phyloP scores from a whole-genome alignment of 2,888 invertebrate genomes.

The Aromia moschata region DNA sequence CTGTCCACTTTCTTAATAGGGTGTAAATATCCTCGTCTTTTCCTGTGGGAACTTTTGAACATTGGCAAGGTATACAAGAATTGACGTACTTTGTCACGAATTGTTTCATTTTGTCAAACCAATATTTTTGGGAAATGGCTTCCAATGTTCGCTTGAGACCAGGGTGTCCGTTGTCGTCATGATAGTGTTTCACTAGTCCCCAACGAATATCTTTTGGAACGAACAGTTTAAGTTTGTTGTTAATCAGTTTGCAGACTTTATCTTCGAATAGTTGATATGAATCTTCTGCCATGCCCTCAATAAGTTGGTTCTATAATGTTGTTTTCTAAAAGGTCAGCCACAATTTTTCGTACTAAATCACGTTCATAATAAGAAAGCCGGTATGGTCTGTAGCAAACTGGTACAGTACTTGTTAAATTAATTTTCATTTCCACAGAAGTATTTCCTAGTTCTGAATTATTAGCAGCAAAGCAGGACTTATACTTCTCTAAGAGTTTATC shows the following conservation, averaged over 20 bases:
- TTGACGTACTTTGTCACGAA: slow-evolving; percentile 45
- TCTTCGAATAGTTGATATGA: slow-evolving; percentile 5
- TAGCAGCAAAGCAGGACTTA: slow-evolving; percentile 5
- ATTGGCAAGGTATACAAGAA: slow-evolving; percentile 47
- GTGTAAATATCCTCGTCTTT: slow-evolving; percentile 39
- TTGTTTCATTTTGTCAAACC: slow-evolving; percentile 37
- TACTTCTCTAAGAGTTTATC: slow-evolving; percentile 6
- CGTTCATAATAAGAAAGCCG: slow-evolving; percentile 14
- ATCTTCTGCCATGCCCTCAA: not conserved
- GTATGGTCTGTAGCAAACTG: slow-evolving; percentile 19
- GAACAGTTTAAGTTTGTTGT: not conserved
- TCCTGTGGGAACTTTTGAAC: slow-evolving; percentile 44
- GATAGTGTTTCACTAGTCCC: slow-evolving; percentile 2
- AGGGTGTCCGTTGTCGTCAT: slow-evolving; percentile 41
- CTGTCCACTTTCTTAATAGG: slow-evolving; percentile 35
- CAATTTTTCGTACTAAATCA: slow-evolving; percentile 15
- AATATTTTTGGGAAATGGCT: slow-evolving; percentile 28
- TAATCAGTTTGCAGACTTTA: slow-evolving; percentile 2
- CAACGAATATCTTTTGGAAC: slow-evolving; percentile 13
- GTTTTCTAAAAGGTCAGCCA: slow-evolving; percentile 10
- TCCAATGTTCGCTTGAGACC: slow-evolving; percentile 28
- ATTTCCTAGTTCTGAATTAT: slow-evolving; percentile 16
- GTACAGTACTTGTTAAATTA: slow-evolving; percentile 4
- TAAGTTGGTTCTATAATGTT: not conserved
- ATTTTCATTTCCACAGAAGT: slow-evolving; percentile 15